A percentile compares a stretch with the other conserved stretches of the same genome.
Conservation (phyloP, 2,113 vertebrate species). For the Pao palembangensis region DNA sequence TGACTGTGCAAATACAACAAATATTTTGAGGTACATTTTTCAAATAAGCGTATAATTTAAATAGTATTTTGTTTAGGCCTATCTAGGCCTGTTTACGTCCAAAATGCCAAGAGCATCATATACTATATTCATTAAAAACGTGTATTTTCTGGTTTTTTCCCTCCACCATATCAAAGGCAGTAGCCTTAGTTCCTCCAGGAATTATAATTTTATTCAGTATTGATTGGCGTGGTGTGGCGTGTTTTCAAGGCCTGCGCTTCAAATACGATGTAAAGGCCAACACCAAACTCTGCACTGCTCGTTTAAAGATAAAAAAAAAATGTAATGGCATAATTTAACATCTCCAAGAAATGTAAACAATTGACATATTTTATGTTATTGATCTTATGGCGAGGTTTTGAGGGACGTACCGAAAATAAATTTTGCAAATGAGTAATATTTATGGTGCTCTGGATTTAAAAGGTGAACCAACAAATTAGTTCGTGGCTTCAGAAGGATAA, state of each 20-base stretch:
- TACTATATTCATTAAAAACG: background rate
- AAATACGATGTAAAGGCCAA: constrained; percentile 53
- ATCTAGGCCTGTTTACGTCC: background rate
- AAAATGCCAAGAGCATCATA: constrained; percentile 2
- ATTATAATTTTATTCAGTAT: constrained; percentile 71
- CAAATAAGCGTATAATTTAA: background rate
- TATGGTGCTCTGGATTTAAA: constrained; percentile 17
- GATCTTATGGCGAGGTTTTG: background rate
- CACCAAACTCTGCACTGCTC: constrained; percentile 38
- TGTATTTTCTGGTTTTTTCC: constrained; percentile 37
- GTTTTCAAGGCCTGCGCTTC: constrained; percentile 61
- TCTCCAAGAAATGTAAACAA: constrained; percentile 13
- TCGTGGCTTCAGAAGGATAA: constrained; percentile 27
- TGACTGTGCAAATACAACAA: background rate
- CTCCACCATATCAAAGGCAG: constrained; percentile 52
- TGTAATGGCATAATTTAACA: constrained; percentile 3
- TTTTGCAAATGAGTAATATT: constrained; percentile 12
- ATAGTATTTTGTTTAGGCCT: constrained; percentile 10
- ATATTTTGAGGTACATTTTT: background rate
- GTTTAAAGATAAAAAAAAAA: constrained; percentile 7
- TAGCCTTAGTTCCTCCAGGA: constrained; percentile 53
- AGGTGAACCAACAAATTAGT: constrained; percentile 35
- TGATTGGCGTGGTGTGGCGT: constrained; percentile 56
- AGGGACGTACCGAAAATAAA: background rate
- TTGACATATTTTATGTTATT: constrained; percentile 1